Evolutionary conservation across 2,113 vertebrate genomes (phyloP).

Genomic region (Entomyzon cyanotis): DNA sequence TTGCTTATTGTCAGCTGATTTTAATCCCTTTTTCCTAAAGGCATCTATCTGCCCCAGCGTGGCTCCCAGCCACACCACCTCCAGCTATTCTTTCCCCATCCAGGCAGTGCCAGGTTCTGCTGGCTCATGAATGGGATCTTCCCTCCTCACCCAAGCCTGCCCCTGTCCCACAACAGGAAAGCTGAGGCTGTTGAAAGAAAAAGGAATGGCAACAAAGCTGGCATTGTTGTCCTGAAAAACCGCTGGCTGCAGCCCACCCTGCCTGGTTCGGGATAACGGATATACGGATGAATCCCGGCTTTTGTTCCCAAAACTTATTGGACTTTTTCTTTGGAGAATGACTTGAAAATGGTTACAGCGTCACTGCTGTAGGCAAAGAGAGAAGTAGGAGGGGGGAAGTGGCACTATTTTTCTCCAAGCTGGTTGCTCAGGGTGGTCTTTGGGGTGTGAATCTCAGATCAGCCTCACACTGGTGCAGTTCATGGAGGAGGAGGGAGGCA

Average conservation of each 20-base stretch:
- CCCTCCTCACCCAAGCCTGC: constrained; percentile 16
- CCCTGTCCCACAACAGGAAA: not conserved
- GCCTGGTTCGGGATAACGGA: not conserved
- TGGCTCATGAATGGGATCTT: constrained; percentile 33
- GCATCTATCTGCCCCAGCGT: constrained; percentile 7
- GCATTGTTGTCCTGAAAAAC: constrained; percentile 37
- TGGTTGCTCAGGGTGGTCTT: constrained; percentile 5
- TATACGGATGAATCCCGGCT: constrained; percentile 21
- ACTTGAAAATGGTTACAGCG: constrained; percentile 22
- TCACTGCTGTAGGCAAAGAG: constrained; percentile 19
- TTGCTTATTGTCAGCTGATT: constrained; percentile 34
- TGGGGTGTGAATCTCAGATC: not conserved
- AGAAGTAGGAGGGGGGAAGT: not conserved
- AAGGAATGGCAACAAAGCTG: constrained; percentile 40
- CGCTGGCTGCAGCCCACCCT: not conserved
- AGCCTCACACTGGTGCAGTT: not conserved
- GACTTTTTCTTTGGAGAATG: not conserved
- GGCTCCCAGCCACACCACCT: constrained; percentile 52
- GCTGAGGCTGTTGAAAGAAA: constrained; percentile 19
- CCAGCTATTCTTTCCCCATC: not conserved
- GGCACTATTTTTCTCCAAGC: not conserved
- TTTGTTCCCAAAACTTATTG: not conserved
- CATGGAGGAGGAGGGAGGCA: not conserved
- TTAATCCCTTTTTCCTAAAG: constrained; percentile 30
- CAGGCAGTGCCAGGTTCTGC: constrained; percentile 31